Evolutionary conservation across 2,888 invertebrate species (phyloP).

Genomic region (Conus canariensis): DNA sequence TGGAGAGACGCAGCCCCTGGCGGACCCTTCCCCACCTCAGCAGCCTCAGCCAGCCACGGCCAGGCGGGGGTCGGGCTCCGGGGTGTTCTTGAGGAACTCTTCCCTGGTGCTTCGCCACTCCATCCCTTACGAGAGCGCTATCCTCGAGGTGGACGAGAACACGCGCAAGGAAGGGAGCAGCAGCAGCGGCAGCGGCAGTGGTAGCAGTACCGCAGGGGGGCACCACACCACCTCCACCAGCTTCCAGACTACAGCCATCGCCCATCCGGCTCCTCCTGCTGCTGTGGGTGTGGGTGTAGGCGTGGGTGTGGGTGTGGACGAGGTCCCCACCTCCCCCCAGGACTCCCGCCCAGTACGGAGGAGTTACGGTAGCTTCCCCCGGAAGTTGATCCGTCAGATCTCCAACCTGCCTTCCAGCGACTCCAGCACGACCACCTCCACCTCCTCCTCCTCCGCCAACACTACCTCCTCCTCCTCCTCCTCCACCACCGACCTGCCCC

Average conservation of each 20-base stretch:
- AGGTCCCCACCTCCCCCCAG: background rate
- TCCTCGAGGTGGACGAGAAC: constrained; percentile 41
- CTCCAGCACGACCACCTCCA: constrained; percentile 46
- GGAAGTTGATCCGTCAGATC: constrained; percentile 49
- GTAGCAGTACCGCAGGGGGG: background rate
- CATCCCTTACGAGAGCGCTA: constrained; percentile 40
- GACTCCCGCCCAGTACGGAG: constrained; percentile 9
- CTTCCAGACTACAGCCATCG: constrained; percentile 15
- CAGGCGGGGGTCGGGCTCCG: constrained; percentile 30
- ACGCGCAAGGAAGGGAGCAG: constrained; percentile 43
- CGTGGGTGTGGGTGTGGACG: background rate
- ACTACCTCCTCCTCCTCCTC: constrained; percentile 39
- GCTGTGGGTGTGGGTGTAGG: background rate
- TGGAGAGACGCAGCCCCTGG: constrained; percentile 23
- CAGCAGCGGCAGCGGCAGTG: constrained; percentile 38
- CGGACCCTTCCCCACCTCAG: background rate
- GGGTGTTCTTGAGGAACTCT: constrained; percentile 34
- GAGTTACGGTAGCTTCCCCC: constrained; percentile 39
- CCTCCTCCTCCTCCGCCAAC: constrained; percentile 42
- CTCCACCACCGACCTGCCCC: background rate
- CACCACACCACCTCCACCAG: constrained; percentile 17
- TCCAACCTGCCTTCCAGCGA: constrained; percentile 50
- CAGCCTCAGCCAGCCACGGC: background rate
- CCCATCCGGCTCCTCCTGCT: background rate
- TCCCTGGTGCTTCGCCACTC: constrained; percentile 24